These are phyloP conservation scores for Platorchestia sp. DNA, from an alignment of 1,140 invertebrate genomes.

Conservation along the genomic window DNA sequence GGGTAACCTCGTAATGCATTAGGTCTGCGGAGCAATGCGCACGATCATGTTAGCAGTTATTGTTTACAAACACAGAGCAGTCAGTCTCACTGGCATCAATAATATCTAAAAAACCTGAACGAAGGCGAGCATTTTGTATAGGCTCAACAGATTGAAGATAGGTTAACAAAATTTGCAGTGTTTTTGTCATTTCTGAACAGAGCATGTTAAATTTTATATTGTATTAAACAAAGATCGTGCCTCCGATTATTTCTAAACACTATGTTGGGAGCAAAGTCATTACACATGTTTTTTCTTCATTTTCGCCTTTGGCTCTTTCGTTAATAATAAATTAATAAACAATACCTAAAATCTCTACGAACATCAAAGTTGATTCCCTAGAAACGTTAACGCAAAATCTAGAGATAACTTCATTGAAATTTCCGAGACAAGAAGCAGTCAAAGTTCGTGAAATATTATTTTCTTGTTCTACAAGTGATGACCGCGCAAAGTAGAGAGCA, in stretches of 20 bases:
- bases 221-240: background rate
- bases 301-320: background rate
- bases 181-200: too few species aligned
- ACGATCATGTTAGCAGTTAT: background rate
- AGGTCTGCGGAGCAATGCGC: background rate
- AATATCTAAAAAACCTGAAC: too few species aligned
- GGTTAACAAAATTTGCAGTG: too few species aligned
- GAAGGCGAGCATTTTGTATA: too few species aligned
- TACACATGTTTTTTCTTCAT: background rate
- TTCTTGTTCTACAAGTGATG: background rate
- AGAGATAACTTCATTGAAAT: background rate
- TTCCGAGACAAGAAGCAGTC: background rate
- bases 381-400: background rate
- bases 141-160: too few species aligned
- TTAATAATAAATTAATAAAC: background rate
- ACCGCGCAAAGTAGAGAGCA: background rate
- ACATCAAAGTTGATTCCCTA: background rate
- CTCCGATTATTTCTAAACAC: background rate
- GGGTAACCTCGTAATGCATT: background rate
- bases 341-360: background rate
- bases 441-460: background rate
- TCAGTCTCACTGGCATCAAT: too few species aligned
- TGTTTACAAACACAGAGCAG: background rate
- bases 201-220: background rate
- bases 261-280: background rate